phyloP scores from a whole-genome alignment of 2,797 vertebrate species.

The Erpetoichthys calabaricus region DNA sequence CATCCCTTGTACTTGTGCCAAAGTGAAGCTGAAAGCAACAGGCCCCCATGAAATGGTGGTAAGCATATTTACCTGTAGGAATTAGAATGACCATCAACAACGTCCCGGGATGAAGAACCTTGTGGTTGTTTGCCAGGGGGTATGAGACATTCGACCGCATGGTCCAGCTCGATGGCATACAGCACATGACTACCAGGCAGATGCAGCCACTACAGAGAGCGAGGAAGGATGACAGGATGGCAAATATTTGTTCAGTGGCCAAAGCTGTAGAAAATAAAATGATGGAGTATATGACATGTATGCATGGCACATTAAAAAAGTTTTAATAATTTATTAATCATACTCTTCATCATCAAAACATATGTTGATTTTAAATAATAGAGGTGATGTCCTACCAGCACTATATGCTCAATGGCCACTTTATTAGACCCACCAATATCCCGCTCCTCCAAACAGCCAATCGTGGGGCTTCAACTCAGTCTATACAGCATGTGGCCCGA shows the following conservation, averaged over 20 bases:
- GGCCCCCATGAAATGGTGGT: not conserved
- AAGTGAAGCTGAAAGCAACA: not conserved
- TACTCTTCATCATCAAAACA: too few relatives aligned
- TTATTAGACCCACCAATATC: too few relatives aligned
- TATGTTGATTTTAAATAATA: too few relatives aligned
- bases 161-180: conserved; percentile 50
- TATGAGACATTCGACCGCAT: conserved; percentile 56
- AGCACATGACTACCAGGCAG: conserved; percentile 55
- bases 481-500: too few relatives aligned
- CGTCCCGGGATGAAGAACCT: conserved; percentile 49
- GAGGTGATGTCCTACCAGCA: too few relatives aligned
- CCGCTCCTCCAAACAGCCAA: too few relatives aligned
- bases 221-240: conserved; percentile 47
- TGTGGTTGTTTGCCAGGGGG: conserved; percentile 47
- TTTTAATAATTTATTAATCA: too few relatives aligned
- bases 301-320: too few relatives aligned
- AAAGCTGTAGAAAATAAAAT: conserved; percentile 23
- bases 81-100: conserved; percentile 49
- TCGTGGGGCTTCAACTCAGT: too few relatives aligned
- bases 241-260: conserved; percentile 48
- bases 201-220: conserved; percentile 42
- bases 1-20: too few relatives aligned
- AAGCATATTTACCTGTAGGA: conserved; percentile 42
- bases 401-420: too few relatives aligned
- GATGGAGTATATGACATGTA: not conserved